Evolutionary conservation across 2,888 invertebrate genomes (phyloP), one percentile per base, ranked within the genome.

Genomic region (Drosophila atroscutellata): DNA sequence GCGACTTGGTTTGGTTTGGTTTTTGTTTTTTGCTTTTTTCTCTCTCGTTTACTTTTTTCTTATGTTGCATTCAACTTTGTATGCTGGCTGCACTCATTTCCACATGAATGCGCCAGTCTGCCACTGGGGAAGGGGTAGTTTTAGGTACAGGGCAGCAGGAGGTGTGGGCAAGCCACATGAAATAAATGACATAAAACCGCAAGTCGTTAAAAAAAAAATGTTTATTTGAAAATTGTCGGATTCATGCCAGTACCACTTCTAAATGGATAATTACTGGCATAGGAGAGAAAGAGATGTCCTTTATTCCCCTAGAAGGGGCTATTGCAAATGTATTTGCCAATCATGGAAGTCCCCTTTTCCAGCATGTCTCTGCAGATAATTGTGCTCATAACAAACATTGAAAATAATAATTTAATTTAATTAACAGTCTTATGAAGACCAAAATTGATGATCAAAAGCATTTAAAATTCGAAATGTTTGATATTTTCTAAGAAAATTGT

Each of bases 61-160:
- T 62, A 57, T 81, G 81, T 77, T 70, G 71, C 61, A 72, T 83
- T 81, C 86, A 84, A 88, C 83, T 83, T 86, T 77, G 81, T 81
- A 70, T 77, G 82, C 75, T 77, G 85, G 67, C 60, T 89, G 84
- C 87, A 86, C 87, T 89, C 87, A 86, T 84, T 86, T 89, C 86
- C 86, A 86, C 87, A 84, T 86, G 86, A 86, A 87, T 87, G 87
- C 86, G 68, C 74, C 77, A 37, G 54, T 54, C 54, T 47, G 72
- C 63, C 60, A 63, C 61, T n/a, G 47, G 54, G 42, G 28, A 39
- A 34, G 54, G 56, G 64, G 51, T 30, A 45, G 60, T 61, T 59
- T 28, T 54, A 51, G 54, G 54, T 39, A 45, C 34, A 37, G 24
- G 49, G 52, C 55, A 34, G 47, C 9, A 11, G 28, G 13, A 24